Evolutionary conservation across 2,113 vertebrate species (phyloP), one percentile per base, ranked within the genome.

Genomic region (Bujurquina vittata): DNA sequence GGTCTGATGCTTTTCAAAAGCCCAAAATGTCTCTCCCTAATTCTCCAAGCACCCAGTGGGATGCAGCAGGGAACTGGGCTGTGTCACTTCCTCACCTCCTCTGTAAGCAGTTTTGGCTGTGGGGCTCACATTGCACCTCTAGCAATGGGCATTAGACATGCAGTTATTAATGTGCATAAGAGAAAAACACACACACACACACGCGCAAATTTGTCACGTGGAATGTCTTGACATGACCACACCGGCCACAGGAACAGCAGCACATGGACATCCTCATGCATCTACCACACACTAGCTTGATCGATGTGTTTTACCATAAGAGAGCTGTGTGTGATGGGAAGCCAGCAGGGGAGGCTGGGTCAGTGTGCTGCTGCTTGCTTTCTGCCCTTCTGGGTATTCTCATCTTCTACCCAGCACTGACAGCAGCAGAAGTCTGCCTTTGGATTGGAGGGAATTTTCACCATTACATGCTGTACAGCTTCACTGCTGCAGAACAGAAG

Each of bases 341-440:
- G 84, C 85, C 78, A 86, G 89, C 90, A 88, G 94, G 90, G 89
- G 92, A 52, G 67, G 91, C 84, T 85, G 91, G 90, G 92, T 92
- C 87, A 85, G 80, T 88, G 84, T 20, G 84, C 84, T 79, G 87
- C 87, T 89, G 22, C 61, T 77, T 31, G 67, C 75, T 80, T 14
- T 87, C 82, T 10, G 73, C 58, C 65, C 82, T 72, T 83, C 84
- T 65, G 77, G 63, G 59, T 79, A 56, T 76, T 75, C 81, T 85
- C 84, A 75, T 63, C 77, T 37, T 81, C 79, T 88, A 60, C 60
- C 62, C 54, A 55, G 83, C 67, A 20, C 58, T 54, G 83, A 33
- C 4, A 75, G 83, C 76, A 80, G 91, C 75, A 15, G 75, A 76
- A 57, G 77, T 65, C 5, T 65, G 61, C 73, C 33, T 17, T 60